A percentile compares a stretch with the other conserved stretches of the same genome.
phyloP scores from a whole-genome alignment of 1,140 invertebrate genomes.

The Elysia chlorotica region DNA sequence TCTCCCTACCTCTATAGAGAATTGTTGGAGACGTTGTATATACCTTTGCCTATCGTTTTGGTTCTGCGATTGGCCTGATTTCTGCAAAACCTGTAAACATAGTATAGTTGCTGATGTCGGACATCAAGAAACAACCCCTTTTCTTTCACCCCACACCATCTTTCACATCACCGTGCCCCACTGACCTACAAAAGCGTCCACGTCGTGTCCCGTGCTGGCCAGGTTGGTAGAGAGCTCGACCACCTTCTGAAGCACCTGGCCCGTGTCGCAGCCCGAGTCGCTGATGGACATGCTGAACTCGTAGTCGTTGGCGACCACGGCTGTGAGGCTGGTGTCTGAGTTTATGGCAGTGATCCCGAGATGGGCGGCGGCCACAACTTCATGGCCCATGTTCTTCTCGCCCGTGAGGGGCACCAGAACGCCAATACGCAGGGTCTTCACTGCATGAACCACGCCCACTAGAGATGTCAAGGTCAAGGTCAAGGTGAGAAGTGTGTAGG shows the following conservation, averaged over 20 bases:
- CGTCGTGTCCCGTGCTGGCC: not conserved
- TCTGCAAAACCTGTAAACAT: too few species aligned
- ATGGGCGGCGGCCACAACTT: conserved; percentile 6
- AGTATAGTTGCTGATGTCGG: too few species aligned
- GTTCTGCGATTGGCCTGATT: too few species aligned
- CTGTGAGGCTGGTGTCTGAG: not conserved
- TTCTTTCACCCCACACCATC: too few species aligned
- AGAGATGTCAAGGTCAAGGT: too few species aligned
- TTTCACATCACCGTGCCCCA: too few species aligned
- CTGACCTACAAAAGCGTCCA: conserved; percentile 12
- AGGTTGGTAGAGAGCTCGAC: not conserved
- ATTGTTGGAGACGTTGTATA: too few species aligned
- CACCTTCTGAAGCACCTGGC: not conserved
- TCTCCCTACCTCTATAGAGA: too few species aligned
- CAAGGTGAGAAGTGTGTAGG: too few species aligned
- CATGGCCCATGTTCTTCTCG: not conserved
- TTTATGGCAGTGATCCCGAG: conserved; percentile 4
- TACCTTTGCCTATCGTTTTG: too few species aligned
- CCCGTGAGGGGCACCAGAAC: conserved; percentile 11
- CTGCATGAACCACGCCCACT: too few species aligned
- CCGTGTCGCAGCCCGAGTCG: conserved; percentile 11
- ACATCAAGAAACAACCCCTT: too few species aligned
- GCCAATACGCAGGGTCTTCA: conserved; percentile 1
- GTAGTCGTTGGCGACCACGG: not conserved
- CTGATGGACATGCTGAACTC: conserved; percentile 6